Evolutionary conservation across 2,888 invertebrate species (phyloP).

Genomic region (Mystacides longicornis): DNA sequence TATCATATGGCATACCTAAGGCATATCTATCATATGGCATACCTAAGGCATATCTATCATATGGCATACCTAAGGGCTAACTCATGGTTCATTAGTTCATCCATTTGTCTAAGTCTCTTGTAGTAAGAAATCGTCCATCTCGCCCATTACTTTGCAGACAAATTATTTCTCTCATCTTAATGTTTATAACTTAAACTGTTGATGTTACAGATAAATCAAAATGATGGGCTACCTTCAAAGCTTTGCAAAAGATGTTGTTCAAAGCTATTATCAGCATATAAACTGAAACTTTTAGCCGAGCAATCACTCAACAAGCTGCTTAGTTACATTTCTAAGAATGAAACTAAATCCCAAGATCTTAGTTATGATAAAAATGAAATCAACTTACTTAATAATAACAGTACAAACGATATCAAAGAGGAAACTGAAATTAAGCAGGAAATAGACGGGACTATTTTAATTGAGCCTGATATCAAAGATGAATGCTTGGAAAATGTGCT

Average conservation of each 20-base stretch:
- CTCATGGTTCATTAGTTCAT: too few species aligned
- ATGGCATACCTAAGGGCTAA: too few species aligned
- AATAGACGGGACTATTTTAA: neutral
- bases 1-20: too few species aligned
- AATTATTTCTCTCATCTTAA: too few species aligned
- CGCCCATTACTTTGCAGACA: too few species aligned
- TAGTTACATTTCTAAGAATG: neutral
- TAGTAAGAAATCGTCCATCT: too few species aligned
- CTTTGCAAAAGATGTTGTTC: slow-evolving; percentile 11
- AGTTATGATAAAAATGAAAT: neutral
- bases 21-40: too few species aligned
- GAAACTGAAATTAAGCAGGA: neutral
- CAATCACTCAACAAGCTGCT: slow-evolving; percentile 6
- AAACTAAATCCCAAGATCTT: neutral
- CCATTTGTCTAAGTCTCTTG: too few species aligned
- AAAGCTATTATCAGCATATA: slow-evolving; percentile 8
- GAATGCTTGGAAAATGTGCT: neutral
- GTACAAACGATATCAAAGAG: neutral
- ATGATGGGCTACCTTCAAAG: slow-evolving; percentile 14
- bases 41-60: too few species aligned
- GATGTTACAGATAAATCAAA: slow-evolving; percentile 3
- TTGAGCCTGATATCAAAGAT: neutral
- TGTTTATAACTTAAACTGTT: too few species aligned
- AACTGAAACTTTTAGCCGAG: slow-evolving; percentile 14
- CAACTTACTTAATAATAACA: neutral